Evolutionary conservation across 2,113 vertebrate species (phyloP).

Genomic region (Dasyprocta punctata): DNA sequence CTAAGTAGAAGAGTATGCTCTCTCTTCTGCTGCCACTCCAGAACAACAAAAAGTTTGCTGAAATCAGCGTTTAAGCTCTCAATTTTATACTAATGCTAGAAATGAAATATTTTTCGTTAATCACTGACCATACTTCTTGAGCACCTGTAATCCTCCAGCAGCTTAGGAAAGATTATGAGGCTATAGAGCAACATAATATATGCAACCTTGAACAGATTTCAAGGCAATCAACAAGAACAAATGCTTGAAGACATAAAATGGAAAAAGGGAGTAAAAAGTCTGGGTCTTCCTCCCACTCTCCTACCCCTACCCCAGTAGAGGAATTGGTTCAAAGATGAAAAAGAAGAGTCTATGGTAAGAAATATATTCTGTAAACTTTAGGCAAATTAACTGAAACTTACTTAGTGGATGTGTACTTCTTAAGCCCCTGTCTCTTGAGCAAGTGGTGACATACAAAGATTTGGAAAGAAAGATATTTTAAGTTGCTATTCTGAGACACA

Average conservation of each 20-base stretch:
- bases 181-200: background rate
- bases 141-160: background rate
- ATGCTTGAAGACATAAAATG: background rate
- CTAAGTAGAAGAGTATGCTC: background rate
- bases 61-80: slow-evolving; percentile 6
- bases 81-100: background rate
- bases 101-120: slow-evolving; percentile 51
- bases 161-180: background rate
- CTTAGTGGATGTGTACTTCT: background rate
- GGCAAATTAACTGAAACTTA: slow-evolving; percentile 11
- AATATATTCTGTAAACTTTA: background rate
- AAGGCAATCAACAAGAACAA: background rate
- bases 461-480: background rate
- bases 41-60: background rate
- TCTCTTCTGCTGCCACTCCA: background rate
- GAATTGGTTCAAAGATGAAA: background rate
- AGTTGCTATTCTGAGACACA: background rate
- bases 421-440: background rate
- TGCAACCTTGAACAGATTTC: background rate
- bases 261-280: background rate
- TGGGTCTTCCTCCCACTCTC: accelerated
- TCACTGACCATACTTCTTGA: background rate
- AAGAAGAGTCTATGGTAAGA: background rate
- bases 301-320: background rate
- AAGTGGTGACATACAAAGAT: background rate